These are phyloP conservation scores for Eolophus roseicapilla DNA, from an alignment of 2,113 vertebrate species.

Conservation along the genomic window DNA sequence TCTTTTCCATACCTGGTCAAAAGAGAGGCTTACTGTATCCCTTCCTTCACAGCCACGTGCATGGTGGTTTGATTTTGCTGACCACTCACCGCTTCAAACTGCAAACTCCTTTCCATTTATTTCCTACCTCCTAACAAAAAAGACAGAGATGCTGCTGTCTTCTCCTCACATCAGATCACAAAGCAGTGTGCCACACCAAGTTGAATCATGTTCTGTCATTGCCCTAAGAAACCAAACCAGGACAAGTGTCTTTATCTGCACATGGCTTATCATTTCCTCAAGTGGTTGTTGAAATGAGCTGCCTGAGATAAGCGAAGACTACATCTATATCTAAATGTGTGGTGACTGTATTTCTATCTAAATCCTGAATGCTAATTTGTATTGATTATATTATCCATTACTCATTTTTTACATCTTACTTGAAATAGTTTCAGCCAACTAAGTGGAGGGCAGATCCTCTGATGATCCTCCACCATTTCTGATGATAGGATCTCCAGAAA, in stretches of 20 bases:
- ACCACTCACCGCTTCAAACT: background rate
- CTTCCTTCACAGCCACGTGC: background rate
- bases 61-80: background rate
- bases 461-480: background rate
- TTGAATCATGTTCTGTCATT: background rate
- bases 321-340: background rate
- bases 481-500: background rate
- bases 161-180: background rate
- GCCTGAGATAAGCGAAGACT: accelerated
- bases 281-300: background rate
- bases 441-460: background rate
- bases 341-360: background rate
- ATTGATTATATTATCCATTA: background rate
- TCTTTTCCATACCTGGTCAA: background rate
- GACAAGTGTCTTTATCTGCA: background rate
- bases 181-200: background rate
- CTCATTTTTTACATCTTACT: background rate
- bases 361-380: background rate
- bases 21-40: background rate
- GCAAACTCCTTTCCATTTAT: background rate
- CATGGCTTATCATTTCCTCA: background rate
- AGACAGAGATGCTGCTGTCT: background rate
- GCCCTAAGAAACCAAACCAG: background rate
- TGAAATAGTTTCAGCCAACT: background rate
- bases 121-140: background rate